phyloP scores from a whole-genome alignment of 2,113 vertebrate species.

The Echinops telfairi region DNA sequence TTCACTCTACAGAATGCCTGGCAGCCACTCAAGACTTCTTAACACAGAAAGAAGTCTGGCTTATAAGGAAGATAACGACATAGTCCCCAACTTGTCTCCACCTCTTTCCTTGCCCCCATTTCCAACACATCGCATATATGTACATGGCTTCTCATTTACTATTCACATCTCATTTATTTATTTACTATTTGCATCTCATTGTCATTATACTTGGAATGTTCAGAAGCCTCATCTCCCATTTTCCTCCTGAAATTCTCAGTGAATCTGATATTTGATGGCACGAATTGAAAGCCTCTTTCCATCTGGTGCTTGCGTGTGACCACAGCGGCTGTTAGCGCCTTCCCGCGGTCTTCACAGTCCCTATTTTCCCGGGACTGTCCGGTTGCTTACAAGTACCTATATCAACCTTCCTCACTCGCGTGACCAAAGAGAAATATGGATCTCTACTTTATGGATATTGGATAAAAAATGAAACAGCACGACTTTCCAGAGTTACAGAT shows the following conservation, averaged over 20 bases:
- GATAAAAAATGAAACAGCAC: not conserved
- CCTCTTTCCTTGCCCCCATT: not conserved
- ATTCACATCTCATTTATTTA: not conserved
- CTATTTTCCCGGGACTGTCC: not conserved
- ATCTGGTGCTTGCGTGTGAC: not conserved
- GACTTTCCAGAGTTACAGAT: conserved; percentile 52
- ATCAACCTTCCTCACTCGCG: not conserved
- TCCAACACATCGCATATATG: not conserved
- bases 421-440: conserved; percentile 51
- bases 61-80: not conserved
- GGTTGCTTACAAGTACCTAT: conserved; percentile 15
- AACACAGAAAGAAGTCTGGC: not conserved
- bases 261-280: conserved; percentile 5
- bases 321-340: not conserved
- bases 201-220: not conserved
- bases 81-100: not conserved
- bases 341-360: not conserved
- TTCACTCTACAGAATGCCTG: not conserved
- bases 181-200: not conserved
- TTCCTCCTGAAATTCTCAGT: not conserved
- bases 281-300: not conserved
- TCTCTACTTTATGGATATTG: conserved; percentile 39
- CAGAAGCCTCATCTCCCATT: not conserved
- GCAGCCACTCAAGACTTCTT: not conserved
- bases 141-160: not conserved